Conservation (phyloP, 2,113 vertebrate genomes). For the Ptyas mucosa region DNA sequence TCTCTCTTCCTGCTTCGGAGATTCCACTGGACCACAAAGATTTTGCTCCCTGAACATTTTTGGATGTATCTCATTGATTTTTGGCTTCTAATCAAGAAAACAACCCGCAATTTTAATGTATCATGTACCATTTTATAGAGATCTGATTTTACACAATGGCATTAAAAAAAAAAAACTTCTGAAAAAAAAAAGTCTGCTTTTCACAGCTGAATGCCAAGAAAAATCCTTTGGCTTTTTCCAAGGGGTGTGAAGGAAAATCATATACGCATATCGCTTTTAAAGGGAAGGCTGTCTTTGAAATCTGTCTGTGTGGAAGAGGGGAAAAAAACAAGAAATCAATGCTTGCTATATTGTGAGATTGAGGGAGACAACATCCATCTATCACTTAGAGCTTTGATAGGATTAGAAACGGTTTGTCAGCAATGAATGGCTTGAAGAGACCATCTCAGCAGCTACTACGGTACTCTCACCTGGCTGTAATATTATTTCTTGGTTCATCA, state of each 20-base stretch:
- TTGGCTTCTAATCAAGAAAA: background rate
- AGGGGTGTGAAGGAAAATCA: background rate
- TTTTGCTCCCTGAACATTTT: background rate
- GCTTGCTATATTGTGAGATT: slow-evolving; percentile 57
- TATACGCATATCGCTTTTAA: slow-evolving; percentile 30
- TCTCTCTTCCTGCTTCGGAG: no score
- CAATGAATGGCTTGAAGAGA: slow-evolving; percentile 68
- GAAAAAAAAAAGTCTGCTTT: background rate
- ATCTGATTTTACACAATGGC: background rate
- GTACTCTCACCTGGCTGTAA: slow-evolving; percentile 36
- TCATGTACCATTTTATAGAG: background rate
- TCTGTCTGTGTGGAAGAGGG: slow-evolving; percentile 1
- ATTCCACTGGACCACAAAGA: background rate
- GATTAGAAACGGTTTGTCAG: slow-evolving; percentile 70
- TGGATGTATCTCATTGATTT: background rate
- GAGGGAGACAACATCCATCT: slow-evolving; percentile 65
- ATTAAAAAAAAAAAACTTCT: background rate
- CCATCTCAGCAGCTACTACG: slow-evolving; percentile 59
- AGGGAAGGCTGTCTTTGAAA: slow-evolving; percentile 65
- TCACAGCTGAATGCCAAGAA: background rate
- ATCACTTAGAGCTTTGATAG: slow-evolving; percentile 67
- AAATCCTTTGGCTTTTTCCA: background rate
- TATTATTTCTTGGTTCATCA: slow-evolving; percentile 45
- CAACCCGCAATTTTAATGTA: background rate
- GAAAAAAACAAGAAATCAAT: slow-evolving; percentile 54